Percentiles rank a stretch among this genome's conserved stretches.
These are phyloP conservation scores for Delia radicum DNA, from an alignment of 1,140 invertebrate genomes.

Conservation along the genomic window DNA sequence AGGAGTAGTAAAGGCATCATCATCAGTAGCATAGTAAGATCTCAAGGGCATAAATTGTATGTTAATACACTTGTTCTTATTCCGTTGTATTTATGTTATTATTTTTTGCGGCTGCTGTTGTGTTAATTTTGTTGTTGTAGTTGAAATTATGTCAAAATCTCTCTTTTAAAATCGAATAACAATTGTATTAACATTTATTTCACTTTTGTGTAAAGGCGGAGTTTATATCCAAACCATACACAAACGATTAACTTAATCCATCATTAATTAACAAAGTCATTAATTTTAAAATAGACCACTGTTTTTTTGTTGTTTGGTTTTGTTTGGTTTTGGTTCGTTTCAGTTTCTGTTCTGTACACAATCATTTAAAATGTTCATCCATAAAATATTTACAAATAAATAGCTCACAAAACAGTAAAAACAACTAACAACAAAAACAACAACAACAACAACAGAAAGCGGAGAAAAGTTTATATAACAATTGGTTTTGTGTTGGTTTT, in stretches of 20 bases:
- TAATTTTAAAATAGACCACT: slow-evolving; percentile 28
- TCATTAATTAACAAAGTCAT: slow-evolving; percentile 39
- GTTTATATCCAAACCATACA: not conserved
- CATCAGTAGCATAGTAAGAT: not conserved
- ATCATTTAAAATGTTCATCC: not conserved
- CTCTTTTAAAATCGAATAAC: not conserved
- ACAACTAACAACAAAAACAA: not conserved
- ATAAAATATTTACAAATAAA: not conserved
- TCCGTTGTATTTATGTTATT: not conserved
- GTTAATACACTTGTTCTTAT: not conserved
- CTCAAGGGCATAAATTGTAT: slow-evolving; percentile 9
- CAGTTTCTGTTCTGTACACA: not conserved
- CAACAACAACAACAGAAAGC: not conserved
- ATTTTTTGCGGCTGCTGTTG: not conserved
- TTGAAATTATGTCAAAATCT: not conserved
- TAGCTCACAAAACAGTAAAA: not conserved
- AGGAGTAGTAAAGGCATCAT: not conserved
- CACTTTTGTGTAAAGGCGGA: not conserved
- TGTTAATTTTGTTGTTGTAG: not conserved
- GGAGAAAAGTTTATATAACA: not conserved
- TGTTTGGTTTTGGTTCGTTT: not conserved
- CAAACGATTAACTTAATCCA: slow-evolving; percentile 24
- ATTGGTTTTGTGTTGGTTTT: not conserved
- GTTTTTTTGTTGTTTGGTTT: not conserved
- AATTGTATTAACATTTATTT: not conserved